Evolutionary conservation across 2,888 invertebrate genomes (phyloP).

Genomic region (Drosophila longiperda): DNA sequence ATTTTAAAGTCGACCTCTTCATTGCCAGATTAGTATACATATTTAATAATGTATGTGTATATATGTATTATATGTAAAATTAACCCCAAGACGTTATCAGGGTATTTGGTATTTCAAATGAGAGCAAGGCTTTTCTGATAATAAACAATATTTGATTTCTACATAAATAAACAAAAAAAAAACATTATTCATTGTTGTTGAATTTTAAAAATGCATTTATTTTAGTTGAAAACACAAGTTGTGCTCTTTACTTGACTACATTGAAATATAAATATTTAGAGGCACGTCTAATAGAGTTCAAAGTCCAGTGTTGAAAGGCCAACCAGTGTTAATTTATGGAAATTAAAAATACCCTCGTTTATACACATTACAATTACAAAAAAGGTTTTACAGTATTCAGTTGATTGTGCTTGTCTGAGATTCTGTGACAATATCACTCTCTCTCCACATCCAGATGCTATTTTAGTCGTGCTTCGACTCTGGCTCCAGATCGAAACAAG

Average conservation of each 20-base stretch:
- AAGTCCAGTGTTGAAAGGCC: slow-evolving; percentile 37
- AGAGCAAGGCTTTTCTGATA: neutral
- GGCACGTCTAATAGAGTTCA: slow-evolving; percentile 72
- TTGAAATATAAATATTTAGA: slow-evolving; percentile 61
- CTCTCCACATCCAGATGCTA: neutral
- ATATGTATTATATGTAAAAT: neutral
- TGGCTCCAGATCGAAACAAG: slow-evolving; percentile 84
- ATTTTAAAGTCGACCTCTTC: neutral
- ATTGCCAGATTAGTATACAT: neutral
- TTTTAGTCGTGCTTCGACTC: slow-evolving; percentile 91
- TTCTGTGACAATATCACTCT: neutral
- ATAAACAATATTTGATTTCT: neutral
- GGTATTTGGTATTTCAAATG: neutral
- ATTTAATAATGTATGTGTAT: neutral
- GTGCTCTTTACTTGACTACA: slow-evolving; percentile 61
- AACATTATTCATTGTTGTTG: neutral
- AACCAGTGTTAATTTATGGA: slow-evolving; percentile 33
- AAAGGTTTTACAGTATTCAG: slow-evolving; percentile 52
- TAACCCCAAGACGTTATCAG: neutral
- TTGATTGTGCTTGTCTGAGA: slow-evolving; percentile 57
- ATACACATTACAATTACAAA: slow-evolving; percentile 52
- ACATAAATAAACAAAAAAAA: neutral
- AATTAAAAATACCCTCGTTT: slow-evolving; percentile 53
- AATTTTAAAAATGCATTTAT: slow-evolving; percentile 9
- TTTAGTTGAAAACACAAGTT: slow-evolving; percentile 60